These are phyloP conservation scores for Euspilapteryx auroguttella DNA, from an alignment of 2,888 invertebrate species.

Conservation along the genomic window DNA sequence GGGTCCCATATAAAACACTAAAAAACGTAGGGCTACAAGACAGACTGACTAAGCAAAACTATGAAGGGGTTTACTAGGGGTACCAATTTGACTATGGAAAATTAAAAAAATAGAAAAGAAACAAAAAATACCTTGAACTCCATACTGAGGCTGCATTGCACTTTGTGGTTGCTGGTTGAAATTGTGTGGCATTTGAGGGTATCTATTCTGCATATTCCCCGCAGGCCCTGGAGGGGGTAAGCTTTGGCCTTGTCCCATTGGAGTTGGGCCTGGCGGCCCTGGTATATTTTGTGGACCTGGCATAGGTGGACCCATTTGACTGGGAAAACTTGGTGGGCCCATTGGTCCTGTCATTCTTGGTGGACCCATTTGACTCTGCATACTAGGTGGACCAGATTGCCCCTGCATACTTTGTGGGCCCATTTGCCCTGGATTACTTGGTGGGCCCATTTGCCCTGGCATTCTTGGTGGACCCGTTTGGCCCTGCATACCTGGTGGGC, in stretches of 20 bases:
- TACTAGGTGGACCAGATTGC: background rate
- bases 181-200: constrained; percentile 36
- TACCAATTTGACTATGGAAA: too few species aligned
- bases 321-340: constrained; percentile 5
- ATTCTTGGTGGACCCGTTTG: too few species aligned
- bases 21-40: too few species aligned
- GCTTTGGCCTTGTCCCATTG: constrained; percentile 9
- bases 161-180: constrained; percentile 17
- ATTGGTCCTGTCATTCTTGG: background rate
- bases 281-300: constrained; percentile 2
- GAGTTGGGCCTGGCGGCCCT: constrained; percentile 8
- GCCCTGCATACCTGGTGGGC: too few species aligned
- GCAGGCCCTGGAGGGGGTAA: constrained; percentile 1
- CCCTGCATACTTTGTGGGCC: background rate
- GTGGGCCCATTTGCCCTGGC: too few species aligned
- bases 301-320: constrained; percentile 5
- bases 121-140: constrained; percentile 38
- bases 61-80: too few species aligned
- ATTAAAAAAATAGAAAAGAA: too few species aligned
- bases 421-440: too few species aligned
- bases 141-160: constrained; percentile 32
- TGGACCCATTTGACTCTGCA: background rate
- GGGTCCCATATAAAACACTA: too few species aligned
- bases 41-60: too few species aligned
- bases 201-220: constrained; percentile 35